These are phyloP conservation scores for Melanotaenia boesemani DNA, from an alignment of 2,797 vertebrate genomes.

Conservation along the genomic window DNA sequence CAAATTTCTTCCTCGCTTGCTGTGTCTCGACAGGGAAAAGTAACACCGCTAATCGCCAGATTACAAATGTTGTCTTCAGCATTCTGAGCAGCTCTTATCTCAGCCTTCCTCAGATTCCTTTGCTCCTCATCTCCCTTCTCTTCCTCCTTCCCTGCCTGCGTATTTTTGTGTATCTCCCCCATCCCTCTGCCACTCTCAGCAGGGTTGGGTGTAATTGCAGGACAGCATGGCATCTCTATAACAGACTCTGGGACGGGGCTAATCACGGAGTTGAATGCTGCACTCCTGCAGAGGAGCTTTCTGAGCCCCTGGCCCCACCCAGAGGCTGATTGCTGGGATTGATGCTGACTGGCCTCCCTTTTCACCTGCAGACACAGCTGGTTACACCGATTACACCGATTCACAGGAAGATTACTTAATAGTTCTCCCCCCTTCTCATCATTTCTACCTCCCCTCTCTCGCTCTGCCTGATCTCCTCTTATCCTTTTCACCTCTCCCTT, in stretches of 20 bases:
- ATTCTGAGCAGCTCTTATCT: slow-evolving; percentile 56
- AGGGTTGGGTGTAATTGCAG: slow-evolving; percentile 62
- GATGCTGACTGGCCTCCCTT: slow-evolving; percentile 67
- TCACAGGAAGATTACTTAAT: slow-evolving; percentile 80
- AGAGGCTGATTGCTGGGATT: slow-evolving; percentile 76
- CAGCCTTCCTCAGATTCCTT: slow-evolving; percentile 43
- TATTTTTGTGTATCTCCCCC: slow-evolving; percentile 43
- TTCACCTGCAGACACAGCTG: slow-evolving; percentile 81
- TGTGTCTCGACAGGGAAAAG: slow-evolving; percentile 50
- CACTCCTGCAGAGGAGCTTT: slow-evolving; percentile 72
- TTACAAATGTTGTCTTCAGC: slow-evolving; percentile 43
- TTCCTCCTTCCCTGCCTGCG: slow-evolving; percentile 18
- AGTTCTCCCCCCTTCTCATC: slow-evolving; percentile 66
- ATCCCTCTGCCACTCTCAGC: slow-evolving; percentile 42
- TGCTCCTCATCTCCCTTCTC: slow-evolving; percentile 35
- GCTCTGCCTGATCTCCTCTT: slow-evolving; percentile 64
- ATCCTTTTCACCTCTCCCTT: slow-evolving; percentile 49
- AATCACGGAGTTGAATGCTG: slow-evolving; percentile 72
- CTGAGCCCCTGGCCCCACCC: slow-evolving; percentile 70
- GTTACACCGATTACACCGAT: slow-evolving; percentile 78
- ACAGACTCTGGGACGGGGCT: slow-evolving; percentile 59
- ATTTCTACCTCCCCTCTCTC: slow-evolving; percentile 66
- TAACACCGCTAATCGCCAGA: slow-evolving; percentile 56
- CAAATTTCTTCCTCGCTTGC: slow-evolving; percentile 39
- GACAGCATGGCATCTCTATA: slow-evolving; percentile 66